Percentiles rank a stretch among this genome's conserved stretches.
These are phyloP conservation scores for Heliconius hewitsoni DNA, from an alignment of 1,140 invertebrate genomes.

Conservation along the genomic window DNA sequence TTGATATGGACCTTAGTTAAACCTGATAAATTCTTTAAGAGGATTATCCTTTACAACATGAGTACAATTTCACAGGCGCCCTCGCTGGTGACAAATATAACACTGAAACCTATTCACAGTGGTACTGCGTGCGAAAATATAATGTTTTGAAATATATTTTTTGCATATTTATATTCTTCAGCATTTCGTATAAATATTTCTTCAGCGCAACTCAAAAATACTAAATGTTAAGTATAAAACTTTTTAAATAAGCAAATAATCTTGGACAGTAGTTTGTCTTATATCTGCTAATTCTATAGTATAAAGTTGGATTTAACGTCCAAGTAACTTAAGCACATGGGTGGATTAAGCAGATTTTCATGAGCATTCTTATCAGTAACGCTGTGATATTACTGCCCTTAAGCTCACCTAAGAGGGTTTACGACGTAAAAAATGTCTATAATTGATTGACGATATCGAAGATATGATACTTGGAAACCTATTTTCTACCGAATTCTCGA, in stretches of 20 bases:
- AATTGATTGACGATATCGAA: slow-evolving; percentile 19
- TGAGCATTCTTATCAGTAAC: slow-evolving; percentile 35
- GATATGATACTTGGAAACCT: background rate
- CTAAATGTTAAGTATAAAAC: too few relatives aligned
- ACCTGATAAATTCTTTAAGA: slow-evolving; percentile 68
- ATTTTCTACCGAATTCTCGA: too few relatives aligned
- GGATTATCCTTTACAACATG: slow-evolving; percentile 77
- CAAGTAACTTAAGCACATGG: slow-evolving; percentile 19
- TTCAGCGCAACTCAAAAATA: too few relatives aligned
- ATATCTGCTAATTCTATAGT: background rate
- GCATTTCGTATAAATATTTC: too few relatives aligned
- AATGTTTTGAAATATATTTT: background rate
- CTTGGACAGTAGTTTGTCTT: too few relatives aligned
- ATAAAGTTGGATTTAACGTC: background rate
- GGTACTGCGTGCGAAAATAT: too few relatives aligned
- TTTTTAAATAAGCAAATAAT: too few relatives aligned
- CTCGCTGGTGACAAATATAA: slow-evolving; percentile 64
- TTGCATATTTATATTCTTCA: background rate
- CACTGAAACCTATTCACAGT: slow-evolving; percentile 34
- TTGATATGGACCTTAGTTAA: slow-evolving; percentile 54
- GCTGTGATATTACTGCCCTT: slow-evolving; percentile 34
- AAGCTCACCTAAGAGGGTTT: slow-evolving; percentile 29
- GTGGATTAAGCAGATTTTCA: slow-evolving; percentile 39
- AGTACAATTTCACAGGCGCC: slow-evolving; percentile 68
- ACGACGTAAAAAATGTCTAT: slow-evolving; percentile 34